Evolutionary conservation across 1,140 invertebrate genomes (phyloP), one percentile per base, ranked within the genome.

Genomic region (Pantala flavescens): DNA sequence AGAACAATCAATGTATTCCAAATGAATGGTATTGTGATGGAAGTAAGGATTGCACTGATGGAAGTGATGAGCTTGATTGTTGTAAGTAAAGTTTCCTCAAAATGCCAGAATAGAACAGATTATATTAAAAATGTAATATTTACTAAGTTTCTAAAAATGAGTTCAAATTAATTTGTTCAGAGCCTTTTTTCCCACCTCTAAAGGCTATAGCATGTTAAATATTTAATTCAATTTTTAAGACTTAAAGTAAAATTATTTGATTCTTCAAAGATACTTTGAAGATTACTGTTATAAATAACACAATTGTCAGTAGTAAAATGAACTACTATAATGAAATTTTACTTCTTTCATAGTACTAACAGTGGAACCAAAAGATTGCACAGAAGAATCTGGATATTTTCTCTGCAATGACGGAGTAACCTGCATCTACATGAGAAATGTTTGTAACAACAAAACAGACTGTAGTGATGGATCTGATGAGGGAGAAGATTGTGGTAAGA

Each of bases 151-250:
- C n/a, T n/a, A n/a, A n/a, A n/a, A n/a, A n/a, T n/a, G n/a, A n/a
- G n/a, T n/a, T n/a, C n/a, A n/a, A n/a, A n/a, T n/a, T n/a, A n/a
- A n/a, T 82, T 21, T 87, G 86, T 74, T 82, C 81, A 0, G 70
- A 43, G 9, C 85, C 85, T 0, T 86, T 81, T 76, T 77, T 80
- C 7, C 74, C 78, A 23, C 16, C 28, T 55, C 77, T 9, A 71
- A 24, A 24, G 21, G 9, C 9, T 10, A 10, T 9, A 10, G 10
- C 9, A 71, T 9, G 70, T 71, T 10, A 71, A 12, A 49, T 11
- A 49, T 49, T 16, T 79, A 86, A 86, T 23, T 86, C 84, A 71
- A 89, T 88, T 0, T 97, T 95, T 80, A 91, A 90, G 81, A 85
- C 84, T 16, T 80, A 82, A 43, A 82, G 84, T 85, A 79, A 76